Evolutionary conservation across 2,113 vertebrate genomes (phyloP), one percentile per base, ranked within the genome.

Genomic region (Orthochromis malagaraziensis): DNA sequence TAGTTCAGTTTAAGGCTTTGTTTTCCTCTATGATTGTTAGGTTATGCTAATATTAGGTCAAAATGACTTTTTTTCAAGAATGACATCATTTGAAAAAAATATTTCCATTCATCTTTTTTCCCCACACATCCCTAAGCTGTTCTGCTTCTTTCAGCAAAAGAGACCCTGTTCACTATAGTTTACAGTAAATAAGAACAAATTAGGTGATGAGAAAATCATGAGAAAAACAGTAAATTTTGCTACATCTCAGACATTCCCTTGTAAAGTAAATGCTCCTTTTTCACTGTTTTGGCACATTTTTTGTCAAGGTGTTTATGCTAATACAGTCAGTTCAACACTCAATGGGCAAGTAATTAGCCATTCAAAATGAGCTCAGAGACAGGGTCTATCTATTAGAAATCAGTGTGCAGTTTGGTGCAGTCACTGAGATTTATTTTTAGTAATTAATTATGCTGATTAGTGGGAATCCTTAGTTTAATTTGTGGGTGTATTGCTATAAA

Each of bases 111-210:
- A 29, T 3, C 9, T 45, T 26, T 42, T 68, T 70, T 3, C 49
- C 13, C 33, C 80, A 79, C 5, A 3, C 51, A 82, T 6, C 31
- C 13, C 21, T 24, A 11, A 45, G 42, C 33, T 10, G 26, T 9
- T 42, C 26, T 35, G 31, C 17, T 19, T 7, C 11, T 45, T 40
- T 57, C 21, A 60, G 5, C 10, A 38, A 38, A 16, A 21, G 1
- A 21, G 6, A 83, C 47, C 85, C 81, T 47, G 77, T 19, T 55
- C 21, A 7, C 13, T 7, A 0, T 5, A 7, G 83, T 85, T 90
- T 84, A 90, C 81, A 83, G 88, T 92, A 89, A 91, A 90, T 79
- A 83, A 68, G 58, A 29, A 54, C 38, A 35, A 47, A 81, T 58
- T 29, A 42, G 6, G 14, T 13, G 4, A 8, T 13, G 53, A 19